Percentiles rank a stretch among this genome's conserved stretches.
Conservation (phyloP, 2,888 invertebrate species). For the Amaurobius ferox region DNA sequence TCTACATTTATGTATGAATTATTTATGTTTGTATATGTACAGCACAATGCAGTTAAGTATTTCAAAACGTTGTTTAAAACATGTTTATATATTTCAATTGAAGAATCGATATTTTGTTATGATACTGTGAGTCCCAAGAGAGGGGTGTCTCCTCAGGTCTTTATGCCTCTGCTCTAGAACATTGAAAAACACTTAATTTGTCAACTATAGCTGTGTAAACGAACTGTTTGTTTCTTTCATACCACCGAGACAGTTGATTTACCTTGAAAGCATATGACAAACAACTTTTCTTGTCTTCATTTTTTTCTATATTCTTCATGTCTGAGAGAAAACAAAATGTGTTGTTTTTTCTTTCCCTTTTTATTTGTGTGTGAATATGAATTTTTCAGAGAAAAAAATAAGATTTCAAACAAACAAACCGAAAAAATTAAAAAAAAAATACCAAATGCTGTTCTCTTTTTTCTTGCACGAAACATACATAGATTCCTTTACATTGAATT, state of each 20-base stretch:
- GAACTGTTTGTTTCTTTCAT: slow-evolving; percentile 49
- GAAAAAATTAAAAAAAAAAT: neutral
- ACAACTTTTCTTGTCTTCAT: slow-evolving; percentile 37
- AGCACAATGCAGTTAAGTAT: neutral
- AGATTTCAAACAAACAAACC: neutral
- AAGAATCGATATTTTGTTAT: no score
- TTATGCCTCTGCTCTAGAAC: slow-evolving; percentile 1
- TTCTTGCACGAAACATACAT: slow-evolving; percentile 71
- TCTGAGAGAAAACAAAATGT: neutral
- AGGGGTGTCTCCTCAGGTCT: neutral
- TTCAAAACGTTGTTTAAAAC: no score
- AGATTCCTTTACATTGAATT: slow-evolving; percentile 69
- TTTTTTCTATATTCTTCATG: slow-evolving; percentile 53
- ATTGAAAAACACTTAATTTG: slow-evolving; percentile 18
- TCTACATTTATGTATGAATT: neutral
- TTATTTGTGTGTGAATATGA: slow-evolving; percentile 56
- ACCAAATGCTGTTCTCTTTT: slow-evolving; percentile 65
- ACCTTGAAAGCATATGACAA: slow-evolving; percentile 66
- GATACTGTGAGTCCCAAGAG: neutral
- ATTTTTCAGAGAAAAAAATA: slow-evolving; percentile 46
- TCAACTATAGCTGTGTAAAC: slow-evolving; percentile 56
- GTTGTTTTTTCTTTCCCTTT: slow-evolving; percentile 24
- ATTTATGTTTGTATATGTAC: neutral
- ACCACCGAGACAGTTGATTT: slow-evolving; percentile 62
- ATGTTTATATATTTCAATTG: no score